Percentiles rank a stretch among this genome's conserved stretches.
Evolutionary conservation across 2,113 vertebrate species (phyloP).

Genomic region (Hippoglossus stenolepis): DNA sequence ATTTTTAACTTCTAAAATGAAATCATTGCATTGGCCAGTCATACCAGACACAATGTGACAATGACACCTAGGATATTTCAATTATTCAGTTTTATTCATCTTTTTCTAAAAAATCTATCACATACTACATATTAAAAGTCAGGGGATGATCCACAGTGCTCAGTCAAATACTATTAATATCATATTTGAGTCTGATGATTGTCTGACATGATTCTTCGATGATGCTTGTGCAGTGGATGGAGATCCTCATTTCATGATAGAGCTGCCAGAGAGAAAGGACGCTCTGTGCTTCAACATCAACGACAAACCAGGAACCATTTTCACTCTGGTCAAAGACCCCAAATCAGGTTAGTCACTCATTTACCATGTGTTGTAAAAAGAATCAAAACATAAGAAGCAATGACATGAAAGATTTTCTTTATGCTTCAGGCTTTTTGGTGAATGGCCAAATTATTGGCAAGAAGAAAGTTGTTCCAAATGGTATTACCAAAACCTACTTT

Average conservation of each 20-base stretch:
- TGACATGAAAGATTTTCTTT: background rate
- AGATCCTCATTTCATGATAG: constrained; percentile 95
- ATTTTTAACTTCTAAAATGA: background rate
- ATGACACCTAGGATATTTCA: no score
- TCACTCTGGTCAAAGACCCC: constrained; percentile 89
- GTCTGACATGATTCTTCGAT: background rate
- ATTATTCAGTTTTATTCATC: no score
- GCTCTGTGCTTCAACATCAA: constrained; percentile 95
- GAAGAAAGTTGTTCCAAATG: constrained; percentile 70
- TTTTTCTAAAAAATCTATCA: no score
- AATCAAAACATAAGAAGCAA: no score
- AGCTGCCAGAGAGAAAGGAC: constrained; percentile 85
- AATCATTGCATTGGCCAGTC: background rate
- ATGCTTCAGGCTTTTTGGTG: constrained; percentile 84
- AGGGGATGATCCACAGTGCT: background rate
- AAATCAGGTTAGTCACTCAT: constrained; percentile 82
- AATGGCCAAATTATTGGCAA: constrained; percentile 91
- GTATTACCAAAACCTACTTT: constrained; percentile 86
- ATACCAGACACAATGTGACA: no score
- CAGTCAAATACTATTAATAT: no score
- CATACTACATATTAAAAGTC: no score
- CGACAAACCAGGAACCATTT: constrained; percentile 87
- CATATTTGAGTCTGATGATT: background rate
- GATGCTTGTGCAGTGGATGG: constrained; percentile 87
- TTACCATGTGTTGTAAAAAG: background rate